Percentiles rank a stretch among this genome's conserved stretches.
phyloP scores from a whole-genome alignment of 1,140 invertebrate genomes.

The Mylabris phalerata region DNA sequence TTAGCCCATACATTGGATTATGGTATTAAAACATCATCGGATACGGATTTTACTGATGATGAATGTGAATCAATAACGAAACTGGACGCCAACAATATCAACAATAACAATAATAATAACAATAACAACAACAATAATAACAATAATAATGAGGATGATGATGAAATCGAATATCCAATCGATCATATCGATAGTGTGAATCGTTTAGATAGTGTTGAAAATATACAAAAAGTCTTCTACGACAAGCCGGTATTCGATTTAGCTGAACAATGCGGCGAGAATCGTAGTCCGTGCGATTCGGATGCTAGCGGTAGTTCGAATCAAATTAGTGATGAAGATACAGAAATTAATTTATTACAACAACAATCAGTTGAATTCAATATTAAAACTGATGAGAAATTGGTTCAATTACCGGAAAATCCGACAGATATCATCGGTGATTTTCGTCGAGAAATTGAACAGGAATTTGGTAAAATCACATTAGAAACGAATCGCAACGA shows the following conservation, averaged over 20 bases:
- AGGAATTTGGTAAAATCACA: constrained; percentile 43
- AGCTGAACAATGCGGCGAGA: constrained; percentile 22
- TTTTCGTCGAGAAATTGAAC: constrained; percentile 50
- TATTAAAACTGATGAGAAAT: constrained; percentile 27
- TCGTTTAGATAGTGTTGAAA: constrained; percentile 46
- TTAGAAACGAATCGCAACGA: constrained; percentile 8
- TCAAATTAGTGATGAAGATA: constrained; percentile 26
- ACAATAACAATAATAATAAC: constrained; percentile 37
- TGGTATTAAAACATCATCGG: constrained; percentile 32
- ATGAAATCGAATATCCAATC: constrained; percentile 8
- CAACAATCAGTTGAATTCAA: constrained; percentile 21
- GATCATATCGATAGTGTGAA: constrained; percentile 48
- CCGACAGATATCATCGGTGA: constrained; percentile 46
- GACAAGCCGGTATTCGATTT: constrained; percentile 53
- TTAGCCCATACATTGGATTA: constrained; percentile 49
- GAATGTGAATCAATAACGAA: constrained; percentile 31
- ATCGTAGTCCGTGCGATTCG: constrained; percentile 18
- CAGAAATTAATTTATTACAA: constrained; percentile 14
- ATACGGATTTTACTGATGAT: constrained; percentile 48
- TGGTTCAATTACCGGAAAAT: constrained; percentile 6
- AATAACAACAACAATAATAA: constrained; percentile 39
- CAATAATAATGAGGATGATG: constrained; percentile 32
- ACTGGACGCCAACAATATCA: constrained; percentile 34
- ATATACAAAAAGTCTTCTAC: constrained; percentile 51
- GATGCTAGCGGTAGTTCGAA: constrained; percentile 27